These are phyloP conservation scores for Drosophila ustulata DNA, from an alignment of 2,888 invertebrate genomes.

Conservation along the genomic window DNA sequence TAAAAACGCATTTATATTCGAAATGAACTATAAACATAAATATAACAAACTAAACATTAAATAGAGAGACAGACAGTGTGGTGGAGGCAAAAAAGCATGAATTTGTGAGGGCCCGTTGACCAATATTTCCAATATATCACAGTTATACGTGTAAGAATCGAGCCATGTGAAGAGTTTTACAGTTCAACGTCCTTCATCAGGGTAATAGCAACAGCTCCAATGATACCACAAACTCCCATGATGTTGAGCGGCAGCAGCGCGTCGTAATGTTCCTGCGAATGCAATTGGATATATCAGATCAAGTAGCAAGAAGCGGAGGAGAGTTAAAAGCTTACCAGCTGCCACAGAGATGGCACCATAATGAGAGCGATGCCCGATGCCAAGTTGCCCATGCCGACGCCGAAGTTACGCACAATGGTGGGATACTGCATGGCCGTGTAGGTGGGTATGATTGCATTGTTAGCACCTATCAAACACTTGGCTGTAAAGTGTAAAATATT, in stretches of 20 bases:
- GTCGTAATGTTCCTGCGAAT: conserved; percentile 85
- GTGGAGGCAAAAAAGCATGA: conserved; percentile 34
- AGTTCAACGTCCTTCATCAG: conserved; percentile 85
- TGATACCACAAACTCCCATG: conserved; percentile 86
- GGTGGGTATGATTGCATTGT: conserved; percentile 92
- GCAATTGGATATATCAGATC: background rate
- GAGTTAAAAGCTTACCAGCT: conserved; percentile 87
- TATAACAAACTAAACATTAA: conserved; percentile 33
- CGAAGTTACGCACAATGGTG: conserved; percentile 89
- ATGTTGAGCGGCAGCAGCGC: conserved; percentile 86
- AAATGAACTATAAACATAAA: conserved; percentile 34
- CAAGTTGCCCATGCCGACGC: conserved; percentile 91
- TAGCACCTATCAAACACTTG: conserved; percentile 91
- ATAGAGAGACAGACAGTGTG: conserved; percentile 22
- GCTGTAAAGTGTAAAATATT: conserved; percentile 78
- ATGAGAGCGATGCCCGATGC: conserved; percentile 92
- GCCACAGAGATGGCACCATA: conserved; percentile 92
- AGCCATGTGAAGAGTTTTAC: conserved; percentile 10
- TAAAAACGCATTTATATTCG: conserved; percentile 27
- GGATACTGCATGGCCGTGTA: conserved; percentile 91
- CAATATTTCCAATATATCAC: conserved; percentile 71
- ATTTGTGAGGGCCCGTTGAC: conserved; percentile 48
- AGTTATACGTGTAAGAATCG: conserved; percentile 51
- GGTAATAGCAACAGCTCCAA: conserved; percentile 86
- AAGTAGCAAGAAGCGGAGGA: background rate